Conservation (phyloP, 2,888 invertebrate species). For the Cephus pygmeus region DNA sequence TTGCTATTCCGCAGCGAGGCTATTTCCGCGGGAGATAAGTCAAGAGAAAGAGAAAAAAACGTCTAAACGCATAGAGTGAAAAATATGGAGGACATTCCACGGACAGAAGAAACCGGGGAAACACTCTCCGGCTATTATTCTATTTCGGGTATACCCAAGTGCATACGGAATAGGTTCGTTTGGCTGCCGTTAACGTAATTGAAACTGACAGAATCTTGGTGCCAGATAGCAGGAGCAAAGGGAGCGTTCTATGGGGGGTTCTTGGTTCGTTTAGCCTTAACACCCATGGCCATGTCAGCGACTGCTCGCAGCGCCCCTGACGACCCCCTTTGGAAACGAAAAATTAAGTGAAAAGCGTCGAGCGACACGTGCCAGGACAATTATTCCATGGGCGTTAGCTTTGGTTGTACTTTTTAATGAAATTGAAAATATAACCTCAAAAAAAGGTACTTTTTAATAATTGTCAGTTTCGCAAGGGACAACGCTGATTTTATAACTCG, state of each 20-base stretch:
- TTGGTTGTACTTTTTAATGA: too few relatives aligned
- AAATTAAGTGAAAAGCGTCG: conserved; percentile 5
- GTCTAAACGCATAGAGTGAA: neutral
- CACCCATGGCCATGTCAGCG: conserved; percentile 11
- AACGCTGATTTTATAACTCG: too few relatives aligned
- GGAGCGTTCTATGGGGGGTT: conserved; percentile 18
- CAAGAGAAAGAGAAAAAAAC: conserved; percentile 23
- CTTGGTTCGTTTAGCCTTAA: conserved; percentile 35
- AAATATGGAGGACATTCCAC: neutral
- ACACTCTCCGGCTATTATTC: conserved; percentile 19
- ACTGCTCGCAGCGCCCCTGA: neutral
- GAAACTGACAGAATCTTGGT: conserved; percentile 32
- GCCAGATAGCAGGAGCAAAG: conserved; percentile 18
- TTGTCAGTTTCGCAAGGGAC: neutral
- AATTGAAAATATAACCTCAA: too few relatives aligned
- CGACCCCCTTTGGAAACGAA: neutral
- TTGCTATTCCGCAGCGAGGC: neutral
- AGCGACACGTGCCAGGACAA: neutral
- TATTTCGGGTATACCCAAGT: conserved; percentile 26
- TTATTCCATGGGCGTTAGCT: neutral
- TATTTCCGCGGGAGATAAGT: neutral
- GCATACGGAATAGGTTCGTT: neutral
- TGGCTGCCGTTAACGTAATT: conserved; percentile 30
- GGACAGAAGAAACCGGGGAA: neutral
- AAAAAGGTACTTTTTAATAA: too few relatives aligned